A percentile compares a stretch with the other conserved stretches of the same genome.
phyloP scores from a whole-genome alignment of 2,797 vertebrate genomes.

The Pseudomugil gertrudae region DNA sequence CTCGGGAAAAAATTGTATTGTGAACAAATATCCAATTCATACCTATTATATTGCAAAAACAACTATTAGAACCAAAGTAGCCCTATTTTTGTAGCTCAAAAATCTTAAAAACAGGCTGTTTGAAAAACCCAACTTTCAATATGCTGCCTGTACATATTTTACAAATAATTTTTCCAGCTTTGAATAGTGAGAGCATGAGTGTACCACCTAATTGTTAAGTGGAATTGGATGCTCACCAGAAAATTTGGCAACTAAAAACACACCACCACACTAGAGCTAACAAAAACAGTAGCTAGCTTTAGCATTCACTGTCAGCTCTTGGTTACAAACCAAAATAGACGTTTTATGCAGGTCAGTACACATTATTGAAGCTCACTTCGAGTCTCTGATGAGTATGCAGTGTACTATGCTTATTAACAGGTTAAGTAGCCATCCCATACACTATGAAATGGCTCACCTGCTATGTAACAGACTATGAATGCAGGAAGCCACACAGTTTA shows the following conservation, averaged over 20 bases:
- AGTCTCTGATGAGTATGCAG: not conserved
- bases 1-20: too few species aligned
- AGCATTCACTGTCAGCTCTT: not conserved
- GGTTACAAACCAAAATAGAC: not conserved
- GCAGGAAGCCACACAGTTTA: rapidly evolving
- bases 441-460: not conserved
- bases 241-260: not conserved
- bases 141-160: not conserved
- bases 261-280: not conserved
- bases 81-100: too few species aligned
- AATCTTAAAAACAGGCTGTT: too few species aligned
- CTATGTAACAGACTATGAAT: not conserved
- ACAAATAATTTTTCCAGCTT: not conserved
- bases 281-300: not conserved
- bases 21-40: too few species aligned
- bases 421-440: too few species aligned
- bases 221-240: not conserved
- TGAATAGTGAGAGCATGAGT: not conserved
- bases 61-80: too few species aligned
- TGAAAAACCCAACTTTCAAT: too few species aligned
- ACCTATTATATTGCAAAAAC: too few species aligned
- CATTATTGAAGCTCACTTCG: not conserved
- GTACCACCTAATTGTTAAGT: not conserved
- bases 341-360: not conserved
- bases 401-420: not conserved